Evolutionary conservation across 2,113 vertebrate genomes (phyloP), one percentile per base, ranked within the genome.

Genomic region (Morone chrysops): DNA sequence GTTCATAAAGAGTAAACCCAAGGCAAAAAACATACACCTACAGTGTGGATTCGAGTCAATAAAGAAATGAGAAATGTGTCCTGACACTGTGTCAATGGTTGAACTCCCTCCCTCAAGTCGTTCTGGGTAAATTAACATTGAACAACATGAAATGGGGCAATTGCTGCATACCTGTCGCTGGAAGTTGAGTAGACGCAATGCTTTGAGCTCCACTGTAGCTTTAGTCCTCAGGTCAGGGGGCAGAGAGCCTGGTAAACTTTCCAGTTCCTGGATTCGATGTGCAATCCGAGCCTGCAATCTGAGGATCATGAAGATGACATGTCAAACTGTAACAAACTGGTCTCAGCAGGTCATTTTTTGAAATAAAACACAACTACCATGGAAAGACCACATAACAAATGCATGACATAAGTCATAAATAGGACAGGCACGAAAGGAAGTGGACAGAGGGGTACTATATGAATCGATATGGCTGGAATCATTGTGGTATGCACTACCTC

Each of bases 281-380:
- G 97, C 97, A 79, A 99, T 98, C 84, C 98, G 97, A 93, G 98
- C 98, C 92, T 99, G 98, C 83, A 99, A 95, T 47, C 98, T 99
- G 91, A 68, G 14, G 67, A 77, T 69, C 41, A 31, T 56, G 5
- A 77, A 54, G 40, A 75, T 9, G 18, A 31, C 14, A 11, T 12
- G 14, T 76, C 53, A 68, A 68, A 57, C 62, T 36, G 22, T 31
- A 36, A n/a, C 38, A 75, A 45, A 45, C 62, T 22, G n/a, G 20
- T 14, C 38, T 9, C 17, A 62, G n/a, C 17, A 18, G 12, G 12
- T 59, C 12, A 31, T 31, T 38, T 38, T 8, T 18, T 3, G 1
- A 60, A 18, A 61, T 38, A 22, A 38, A 8, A 68, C 67, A 65
- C 18, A 36, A 18, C 25, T 16, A 11, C 10, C 4, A 40, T 20